Evolutionary conservation across 1,140 invertebrate species (phyloP).

Genomic region (Leptonema lineaticorne): DNA sequence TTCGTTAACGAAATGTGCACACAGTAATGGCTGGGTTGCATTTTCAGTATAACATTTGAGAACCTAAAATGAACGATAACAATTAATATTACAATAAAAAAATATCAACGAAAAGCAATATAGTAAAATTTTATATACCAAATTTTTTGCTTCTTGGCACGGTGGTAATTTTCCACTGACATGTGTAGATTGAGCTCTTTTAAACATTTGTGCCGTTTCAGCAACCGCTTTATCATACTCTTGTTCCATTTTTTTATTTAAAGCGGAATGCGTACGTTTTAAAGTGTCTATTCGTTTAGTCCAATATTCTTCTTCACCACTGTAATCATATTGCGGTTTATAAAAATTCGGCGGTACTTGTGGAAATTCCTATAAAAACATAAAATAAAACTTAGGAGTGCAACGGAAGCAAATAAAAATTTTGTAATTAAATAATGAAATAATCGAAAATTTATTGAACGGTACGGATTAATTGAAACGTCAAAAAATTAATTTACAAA

Average conservation of each 20-base stretch:
- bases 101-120: background rate
- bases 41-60: conserved; percentile 40
- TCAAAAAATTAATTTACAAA: too few relatives aligned
- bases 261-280: conserved; percentile 52
- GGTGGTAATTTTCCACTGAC: conserved; percentile 36
- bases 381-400: background rate
- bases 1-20: conserved; percentile 36
- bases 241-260: conserved; percentile 54
- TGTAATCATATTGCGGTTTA: conserved; percentile 34
- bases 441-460: too few relatives aligned
- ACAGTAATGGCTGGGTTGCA: conserved; percentile 34
- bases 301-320: conserved; percentile 55
- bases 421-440: background rate
- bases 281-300: conserved; percentile 54
- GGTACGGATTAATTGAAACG: too few relatives aligned
- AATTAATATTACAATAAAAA: background rate
- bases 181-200: conserved; percentile 32
- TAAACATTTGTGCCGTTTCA: conserved; percentile 39
- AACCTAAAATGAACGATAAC: conserved; percentile 33
- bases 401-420: background rate
- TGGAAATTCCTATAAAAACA: background rate
- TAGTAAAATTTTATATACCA: conserved; percentile 23
- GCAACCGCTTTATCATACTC: conserved; percentile 57
- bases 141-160: conserved; percentile 31
- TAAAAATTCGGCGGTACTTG: conserved; percentile 20